phyloP scores from a whole-genome alignment of 53 echinoderm and acorn worm species.

The Arbacia lixula region DNA sequence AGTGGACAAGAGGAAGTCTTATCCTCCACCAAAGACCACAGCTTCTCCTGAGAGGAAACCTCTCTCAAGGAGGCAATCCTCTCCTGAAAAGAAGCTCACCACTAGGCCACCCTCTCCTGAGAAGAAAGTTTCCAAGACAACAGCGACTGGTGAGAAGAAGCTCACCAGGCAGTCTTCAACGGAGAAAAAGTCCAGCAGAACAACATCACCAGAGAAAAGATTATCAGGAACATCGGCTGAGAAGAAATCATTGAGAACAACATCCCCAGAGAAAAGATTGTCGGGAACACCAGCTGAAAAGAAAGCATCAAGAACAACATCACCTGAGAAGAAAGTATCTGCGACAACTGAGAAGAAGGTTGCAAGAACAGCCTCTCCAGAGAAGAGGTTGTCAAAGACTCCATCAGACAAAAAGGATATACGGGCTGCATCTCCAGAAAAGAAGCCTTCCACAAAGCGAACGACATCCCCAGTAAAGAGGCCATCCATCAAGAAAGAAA shows the following conservation, averaged over 20 bases:
- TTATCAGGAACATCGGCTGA: slow-evolving; percentile 9
- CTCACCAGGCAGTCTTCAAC: slow-evolving; percentile 29
- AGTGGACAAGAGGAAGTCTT: slow-evolving; percentile 20
- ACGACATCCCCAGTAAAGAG: slow-evolving; percentile 35
- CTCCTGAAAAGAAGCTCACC: slow-evolving; percentile 33
- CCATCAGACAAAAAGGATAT: slow-evolving; percentile 37
- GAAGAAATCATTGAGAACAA: slow-evolving; percentile 14
- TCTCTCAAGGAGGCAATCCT: slow-evolving; percentile 35
- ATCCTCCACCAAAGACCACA: slow-evolving; percentile 31
- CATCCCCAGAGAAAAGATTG: slow-evolving; percentile 20
- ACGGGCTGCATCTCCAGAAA: slow-evolving; percentile 28
- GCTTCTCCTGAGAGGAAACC: slow-evolving; percentile 48
- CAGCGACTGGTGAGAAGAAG: slow-evolving; percentile 29
- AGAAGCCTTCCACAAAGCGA: slow-evolving; percentile 39
- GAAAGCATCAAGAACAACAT: slow-evolving; percentile 26
- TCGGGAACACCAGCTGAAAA: neutral
- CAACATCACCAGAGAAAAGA: slow-evolving; percentile 17
- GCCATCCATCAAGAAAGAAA: slow-evolving; percentile 41
- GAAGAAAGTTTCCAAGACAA: neutral
- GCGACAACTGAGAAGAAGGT: slow-evolving; percentile 28
- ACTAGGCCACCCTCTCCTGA: slow-evolving; percentile 21
- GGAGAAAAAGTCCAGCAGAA: slow-evolving; percentile 14
- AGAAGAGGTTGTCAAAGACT: slow-evolving; percentile 24
- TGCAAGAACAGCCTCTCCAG: slow-evolving; percentile 5
- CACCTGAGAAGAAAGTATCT: slow-evolving; percentile 18